Evolutionary conservation across 2,113 vertebrate genomes (phyloP).

Genomic region (Pandion haliaetus): DNA sequence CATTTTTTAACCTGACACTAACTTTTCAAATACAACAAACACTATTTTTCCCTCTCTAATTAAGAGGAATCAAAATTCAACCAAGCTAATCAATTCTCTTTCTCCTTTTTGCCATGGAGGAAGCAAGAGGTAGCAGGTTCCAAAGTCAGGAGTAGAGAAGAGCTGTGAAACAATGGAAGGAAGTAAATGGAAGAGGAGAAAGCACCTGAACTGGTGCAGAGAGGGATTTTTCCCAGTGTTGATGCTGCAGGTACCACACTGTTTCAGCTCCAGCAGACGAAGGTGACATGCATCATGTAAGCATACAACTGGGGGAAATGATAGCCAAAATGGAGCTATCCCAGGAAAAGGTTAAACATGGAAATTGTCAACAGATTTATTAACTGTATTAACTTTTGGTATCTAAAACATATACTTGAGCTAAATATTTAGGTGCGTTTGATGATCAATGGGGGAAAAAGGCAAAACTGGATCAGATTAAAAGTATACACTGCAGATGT

Average conservation of each 20-base stretch:
- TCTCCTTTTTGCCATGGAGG: background rate
- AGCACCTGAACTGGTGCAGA: background rate
- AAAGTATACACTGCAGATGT: background rate
- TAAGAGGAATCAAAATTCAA: background rate
- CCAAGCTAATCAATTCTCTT: background rate
- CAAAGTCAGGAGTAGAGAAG: background rate
- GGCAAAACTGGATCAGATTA: background rate
- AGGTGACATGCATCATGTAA: background rate
- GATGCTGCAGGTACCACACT: background rate
- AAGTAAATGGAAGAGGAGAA: background rate
- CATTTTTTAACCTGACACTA: background rate
- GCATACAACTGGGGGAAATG: background rate
- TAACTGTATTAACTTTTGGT: background rate
- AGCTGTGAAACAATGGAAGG: background rate
- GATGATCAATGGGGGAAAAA: no score
- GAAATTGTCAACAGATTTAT: background rate
- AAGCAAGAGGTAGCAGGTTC: background rate
- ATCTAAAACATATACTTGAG: background rate
- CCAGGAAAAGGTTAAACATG: background rate
- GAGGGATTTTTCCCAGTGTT: background rate
- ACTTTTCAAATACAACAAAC: background rate
- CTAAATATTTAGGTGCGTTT: background rate
- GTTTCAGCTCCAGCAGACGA: background rate
- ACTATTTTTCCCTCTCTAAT: background rate
- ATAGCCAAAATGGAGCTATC: background rate